These are phyloP conservation scores for Aleadryas rufinucha DNA, from an alignment of 2,113 vertebrate genomes.

Conservation along the genomic window DNA sequence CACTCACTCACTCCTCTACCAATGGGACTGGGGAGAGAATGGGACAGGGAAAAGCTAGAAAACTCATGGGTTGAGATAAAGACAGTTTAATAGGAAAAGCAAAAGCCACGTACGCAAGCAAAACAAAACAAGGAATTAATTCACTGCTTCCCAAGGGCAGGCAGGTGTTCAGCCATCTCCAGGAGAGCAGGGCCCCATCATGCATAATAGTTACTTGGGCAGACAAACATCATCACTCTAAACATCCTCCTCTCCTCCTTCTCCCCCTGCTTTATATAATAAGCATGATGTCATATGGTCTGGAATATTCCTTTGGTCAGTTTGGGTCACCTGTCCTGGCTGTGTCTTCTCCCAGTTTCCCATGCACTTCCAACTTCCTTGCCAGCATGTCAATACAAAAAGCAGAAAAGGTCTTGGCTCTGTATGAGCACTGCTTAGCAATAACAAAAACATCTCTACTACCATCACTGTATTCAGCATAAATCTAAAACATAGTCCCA, in stretches of 20 bases:
- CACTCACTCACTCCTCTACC: accelerated
- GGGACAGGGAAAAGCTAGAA: neutral
- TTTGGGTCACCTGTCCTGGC: neutral
- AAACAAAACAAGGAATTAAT: neutral
- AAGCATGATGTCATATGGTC: neutral
- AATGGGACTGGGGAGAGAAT: neutral
- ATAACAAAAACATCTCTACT: neutral
- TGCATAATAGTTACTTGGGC: neutral
- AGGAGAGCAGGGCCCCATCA: neutral
- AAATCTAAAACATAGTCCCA: neutral
- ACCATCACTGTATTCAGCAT: neutral
- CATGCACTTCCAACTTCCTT: neutral
- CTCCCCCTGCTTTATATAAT: neutral
- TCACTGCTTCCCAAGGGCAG: neutral
- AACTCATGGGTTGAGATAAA: neutral
- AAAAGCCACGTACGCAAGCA: accelerated
- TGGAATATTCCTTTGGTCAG: neutral
- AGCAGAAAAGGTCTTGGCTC: neutral
- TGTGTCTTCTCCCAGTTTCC: neutral
- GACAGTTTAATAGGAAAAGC: neutral
- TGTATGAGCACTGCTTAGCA: neutral
- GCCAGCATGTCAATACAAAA: neutral
- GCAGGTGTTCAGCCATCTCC: neutral
- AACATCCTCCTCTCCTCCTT: neutral
- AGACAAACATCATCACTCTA: neutral